phyloP scores from a whole-genome alignment of 1,140 invertebrate species.

The Meloidogyne hapla region DNA sequence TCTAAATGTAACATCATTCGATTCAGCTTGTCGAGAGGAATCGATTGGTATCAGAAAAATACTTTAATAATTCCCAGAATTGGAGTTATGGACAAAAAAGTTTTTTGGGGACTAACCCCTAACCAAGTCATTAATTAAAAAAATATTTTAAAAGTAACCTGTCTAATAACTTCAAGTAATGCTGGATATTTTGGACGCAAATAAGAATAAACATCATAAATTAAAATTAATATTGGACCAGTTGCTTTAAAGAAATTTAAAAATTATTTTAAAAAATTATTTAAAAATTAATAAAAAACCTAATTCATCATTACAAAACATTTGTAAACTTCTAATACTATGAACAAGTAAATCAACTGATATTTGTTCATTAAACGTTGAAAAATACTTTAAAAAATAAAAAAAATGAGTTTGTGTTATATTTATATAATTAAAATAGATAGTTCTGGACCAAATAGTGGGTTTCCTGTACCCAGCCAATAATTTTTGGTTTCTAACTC shows the following conservation, averaged over 20 bases:
- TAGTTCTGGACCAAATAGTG: too few species aligned
- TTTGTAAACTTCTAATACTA: constrained; percentile 42
- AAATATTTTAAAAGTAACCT: constrained; percentile 20
- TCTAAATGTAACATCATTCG: too few species aligned
- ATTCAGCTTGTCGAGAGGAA: too few species aligned
- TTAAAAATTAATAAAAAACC: background rate
- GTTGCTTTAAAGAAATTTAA: background rate
- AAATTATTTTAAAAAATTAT: background rate
- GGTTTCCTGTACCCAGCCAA: too few species aligned
- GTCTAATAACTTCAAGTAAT: constrained; percentile 33
- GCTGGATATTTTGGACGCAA: constrained; percentile 36
- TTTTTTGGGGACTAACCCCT: too few species aligned
- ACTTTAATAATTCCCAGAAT: too few species aligned
- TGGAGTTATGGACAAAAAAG: too few species aligned
- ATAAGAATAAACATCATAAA: constrained; percentile 47
- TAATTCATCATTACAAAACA: constrained; percentile 52
- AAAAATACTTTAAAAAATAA: constrained; percentile 33
- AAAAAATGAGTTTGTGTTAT: too few species aligned
- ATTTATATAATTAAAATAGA: too few species aligned
- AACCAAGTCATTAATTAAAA: background rate
- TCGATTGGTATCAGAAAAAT: too few species aligned
- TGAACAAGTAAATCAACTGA: constrained; percentile 38
- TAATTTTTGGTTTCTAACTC: too few species aligned
- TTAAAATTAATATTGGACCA: constrained; percentile 47
- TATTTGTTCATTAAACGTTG: constrained; percentile 46